Evolutionary conservation across 37 sponge, comb jelly and placozoan genomes (phyloP).

Genomic region (Bolinopsis microptera): DNA sequence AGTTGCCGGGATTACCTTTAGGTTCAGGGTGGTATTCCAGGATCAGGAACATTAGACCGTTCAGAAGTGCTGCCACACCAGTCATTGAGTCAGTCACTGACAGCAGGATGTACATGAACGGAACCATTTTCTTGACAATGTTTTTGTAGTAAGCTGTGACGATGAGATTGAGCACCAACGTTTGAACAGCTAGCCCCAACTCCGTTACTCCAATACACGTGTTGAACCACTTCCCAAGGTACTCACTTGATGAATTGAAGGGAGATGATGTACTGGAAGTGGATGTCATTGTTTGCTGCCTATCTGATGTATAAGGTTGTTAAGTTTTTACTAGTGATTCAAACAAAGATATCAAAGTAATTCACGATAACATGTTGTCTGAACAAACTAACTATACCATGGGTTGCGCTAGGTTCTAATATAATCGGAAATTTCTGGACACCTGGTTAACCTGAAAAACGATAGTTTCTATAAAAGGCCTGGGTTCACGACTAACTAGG

Average conservation of each 20-base stretch:
- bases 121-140: conserved; percentile 6
- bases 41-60: neutral
- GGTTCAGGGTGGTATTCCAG: neutral
- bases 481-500: no score
- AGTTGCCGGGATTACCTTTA: neutral
- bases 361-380: no score
- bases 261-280: no score
- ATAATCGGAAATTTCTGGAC: no score
- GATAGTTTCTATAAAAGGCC: no score
- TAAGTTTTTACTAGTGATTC: no score
- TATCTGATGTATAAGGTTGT: no score
- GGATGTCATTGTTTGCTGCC: no score
- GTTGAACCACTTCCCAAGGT: conserved; percentile 13
- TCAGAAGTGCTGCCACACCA: conserved; percentile 11
- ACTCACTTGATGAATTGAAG: neutral
- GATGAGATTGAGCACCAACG: neutral
- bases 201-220: neutral
- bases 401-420: no score
- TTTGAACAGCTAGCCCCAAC: neutral
- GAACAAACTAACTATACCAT: no score
- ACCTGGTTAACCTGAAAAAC: no score
- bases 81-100: neutral
- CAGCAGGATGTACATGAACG: conserved; percentile 35
- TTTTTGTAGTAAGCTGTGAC: neutral
- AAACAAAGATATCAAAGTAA: no score